These are phyloP conservation scores for Eira barbara DNA, from an alignment of 2,113 vertebrate genomes.

Conservation along the genomic window DNA sequence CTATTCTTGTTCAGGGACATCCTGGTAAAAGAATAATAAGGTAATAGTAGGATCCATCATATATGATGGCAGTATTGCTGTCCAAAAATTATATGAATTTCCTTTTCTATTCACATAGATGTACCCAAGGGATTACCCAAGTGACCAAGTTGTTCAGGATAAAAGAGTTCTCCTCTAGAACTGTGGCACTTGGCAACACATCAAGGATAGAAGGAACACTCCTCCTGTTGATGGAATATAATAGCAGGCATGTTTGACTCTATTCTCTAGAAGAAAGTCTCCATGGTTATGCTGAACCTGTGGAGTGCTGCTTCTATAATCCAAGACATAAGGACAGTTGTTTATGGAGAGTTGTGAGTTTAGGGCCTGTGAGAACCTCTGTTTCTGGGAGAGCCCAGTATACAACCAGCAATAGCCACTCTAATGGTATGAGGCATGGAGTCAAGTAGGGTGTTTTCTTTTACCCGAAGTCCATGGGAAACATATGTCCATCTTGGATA, in stretches of 20 bases:
- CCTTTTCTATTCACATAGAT: not conserved
- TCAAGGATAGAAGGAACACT: not conserved
- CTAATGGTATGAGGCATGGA: not conserved
- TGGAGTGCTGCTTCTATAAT: not conserved
- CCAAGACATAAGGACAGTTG: not conserved
- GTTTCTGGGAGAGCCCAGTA: not conserved
- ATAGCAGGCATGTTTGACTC: not conserved
- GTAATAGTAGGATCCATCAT: not conserved
- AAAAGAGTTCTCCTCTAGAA: not conserved
- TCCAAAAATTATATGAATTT: not conserved
- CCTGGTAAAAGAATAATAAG: not conserved
- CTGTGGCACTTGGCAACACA: not conserved
- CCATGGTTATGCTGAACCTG: not conserved
- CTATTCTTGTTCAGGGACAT: not conserved
- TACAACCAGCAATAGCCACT: too few relatives aligned
- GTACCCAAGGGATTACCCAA: not conserved
- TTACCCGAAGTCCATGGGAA: not conserved
- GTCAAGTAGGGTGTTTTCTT: not conserved
- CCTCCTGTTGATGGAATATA: not conserved
- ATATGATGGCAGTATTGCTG: not conserved
- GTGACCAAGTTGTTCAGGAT: not conserved
- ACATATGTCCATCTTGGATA: not conserved
- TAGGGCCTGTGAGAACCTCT: not conserved
- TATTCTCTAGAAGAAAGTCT: not conserved
- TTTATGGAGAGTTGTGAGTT: not conserved